Conservation (phyloP, 2,113 vertebrate genomes). For the Chunga burmeisteri region DNA sequence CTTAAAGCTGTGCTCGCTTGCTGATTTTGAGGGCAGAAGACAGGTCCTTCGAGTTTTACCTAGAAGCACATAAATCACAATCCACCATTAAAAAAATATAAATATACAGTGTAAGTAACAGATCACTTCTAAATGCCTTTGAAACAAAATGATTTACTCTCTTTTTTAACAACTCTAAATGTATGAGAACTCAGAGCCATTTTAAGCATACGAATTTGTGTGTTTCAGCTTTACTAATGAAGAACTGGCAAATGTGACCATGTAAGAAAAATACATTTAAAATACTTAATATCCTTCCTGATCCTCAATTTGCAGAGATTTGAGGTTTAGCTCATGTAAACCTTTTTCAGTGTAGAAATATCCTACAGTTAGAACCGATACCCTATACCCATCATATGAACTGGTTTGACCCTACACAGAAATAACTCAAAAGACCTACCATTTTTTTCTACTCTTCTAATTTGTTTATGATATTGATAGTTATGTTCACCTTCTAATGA, state of each 20-base stretch:
- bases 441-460: not conserved
- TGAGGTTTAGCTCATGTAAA: not conserved
- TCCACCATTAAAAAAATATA: not conserved
- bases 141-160: not conserved
- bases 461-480: not conserved
- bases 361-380: not conserved
- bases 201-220: not conserved
- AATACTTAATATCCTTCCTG: not conserved
- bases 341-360: not conserved
- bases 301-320: not conserved
- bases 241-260: not conserved
- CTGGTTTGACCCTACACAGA: not conserved
- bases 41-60: conserved; percentile 85
- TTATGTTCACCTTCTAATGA: not conserved
- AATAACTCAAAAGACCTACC: not conserved
- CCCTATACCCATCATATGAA: not conserved
- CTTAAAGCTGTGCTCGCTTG: conserved; percentile 73
- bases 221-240: not conserved
- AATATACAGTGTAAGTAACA: not conserved
- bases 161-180: not conserved
- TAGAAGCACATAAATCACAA: conserved; percentile 72
- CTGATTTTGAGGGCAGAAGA: conserved; percentile 75
- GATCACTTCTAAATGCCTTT: not conserved
- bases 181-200: not conserved
- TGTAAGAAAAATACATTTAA: not conserved